Conservation (phyloP, 2,797 vertebrate species). For the Macropus fuliginosus region DNA sequence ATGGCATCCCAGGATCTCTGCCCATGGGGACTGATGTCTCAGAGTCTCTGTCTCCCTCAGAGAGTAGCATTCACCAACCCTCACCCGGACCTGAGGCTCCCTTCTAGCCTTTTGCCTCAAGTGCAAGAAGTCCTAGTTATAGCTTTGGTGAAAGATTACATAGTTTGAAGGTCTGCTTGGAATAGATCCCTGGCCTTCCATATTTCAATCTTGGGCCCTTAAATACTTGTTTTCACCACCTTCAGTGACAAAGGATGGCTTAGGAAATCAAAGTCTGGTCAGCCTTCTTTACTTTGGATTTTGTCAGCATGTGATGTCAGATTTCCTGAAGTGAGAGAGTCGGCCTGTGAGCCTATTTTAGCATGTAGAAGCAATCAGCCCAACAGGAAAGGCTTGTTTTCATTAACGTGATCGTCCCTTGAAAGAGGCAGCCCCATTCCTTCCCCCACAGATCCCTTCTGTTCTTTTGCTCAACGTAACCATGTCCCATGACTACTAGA, state of each 20-base stretch:
- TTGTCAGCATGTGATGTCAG: background rate
- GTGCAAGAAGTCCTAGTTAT: background rate
- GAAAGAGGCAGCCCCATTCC: background rate
- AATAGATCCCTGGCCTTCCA: conserved; percentile 8
- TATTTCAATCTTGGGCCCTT: background rate
- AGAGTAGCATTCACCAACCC: background rate
- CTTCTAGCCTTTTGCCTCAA: background rate
- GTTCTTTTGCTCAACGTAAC: background rate
- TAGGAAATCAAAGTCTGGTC: background rate
- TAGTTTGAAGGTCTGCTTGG: conserved; percentile 18
- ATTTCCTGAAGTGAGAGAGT: conserved; percentile 15
- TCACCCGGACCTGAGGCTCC: background rate
- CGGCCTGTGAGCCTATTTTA: conserved; percentile 1
- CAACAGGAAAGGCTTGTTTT: background rate
- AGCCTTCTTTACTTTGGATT: background rate
- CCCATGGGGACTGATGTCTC: background rate
- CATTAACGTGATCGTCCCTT: background rate
- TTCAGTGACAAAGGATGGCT: background rate
- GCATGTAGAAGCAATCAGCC: background rate
- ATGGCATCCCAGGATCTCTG: background rate
- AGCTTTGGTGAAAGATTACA: background rate
- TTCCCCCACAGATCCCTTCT: background rate
- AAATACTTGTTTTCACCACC: background rate
- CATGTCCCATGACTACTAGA: background rate
- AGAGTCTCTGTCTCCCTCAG: background rate